Evolutionary conservation across 2,113 vertebrate species (phyloP), one percentile per base, ranked within the genome.

Genomic region (Bubo scandiacus): DNA sequence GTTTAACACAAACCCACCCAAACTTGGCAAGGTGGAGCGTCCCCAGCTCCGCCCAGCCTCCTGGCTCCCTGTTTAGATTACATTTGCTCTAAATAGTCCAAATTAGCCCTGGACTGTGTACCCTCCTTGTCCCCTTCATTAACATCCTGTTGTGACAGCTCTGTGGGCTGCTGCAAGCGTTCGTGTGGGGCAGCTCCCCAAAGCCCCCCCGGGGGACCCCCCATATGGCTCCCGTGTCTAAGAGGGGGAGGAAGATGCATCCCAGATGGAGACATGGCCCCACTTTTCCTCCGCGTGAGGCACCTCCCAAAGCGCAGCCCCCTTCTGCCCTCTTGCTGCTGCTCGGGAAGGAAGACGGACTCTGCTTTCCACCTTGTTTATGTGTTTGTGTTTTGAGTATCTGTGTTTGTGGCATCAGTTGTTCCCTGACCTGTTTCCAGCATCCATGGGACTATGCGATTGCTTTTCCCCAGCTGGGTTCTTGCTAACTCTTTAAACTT

Each of bases 1-100:
- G 5, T 73, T 73, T 67, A 82, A 88, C 63, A 74, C 83, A 96
- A 97, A 98, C 97, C 98, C 98, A 97, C 98, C 97, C 97, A 94
- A 81, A 97, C 68, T 74, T 97, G 98, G 96, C 96, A 95, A 85
- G 65, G 57, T 12, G 26, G 91, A 92, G 58, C 30, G 19, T 82
- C 83, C 87, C 32, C 86, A 82, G 90, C 88, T 96, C 96, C 94
- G 93, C 93, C 85, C 54, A 32, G 81, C 36, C 65, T 94, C 74
- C 94, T 97, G 96, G 91, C 96, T 97, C 96, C 68, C 51, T 84
- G 7, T 88, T 67, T 72, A 67, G 63, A 40, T 92, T 90, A 49
- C 71, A 92, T 97, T 93, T 71, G 81, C 91, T 88, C 95, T 72
- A 81, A 97, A 93, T 49, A 84, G 93, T 58, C 86, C 88, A 81